Evolutionary conservation across 2,797 vertebrate genomes (phyloP).

Genomic region (Intellagama lesueurii): DNA sequence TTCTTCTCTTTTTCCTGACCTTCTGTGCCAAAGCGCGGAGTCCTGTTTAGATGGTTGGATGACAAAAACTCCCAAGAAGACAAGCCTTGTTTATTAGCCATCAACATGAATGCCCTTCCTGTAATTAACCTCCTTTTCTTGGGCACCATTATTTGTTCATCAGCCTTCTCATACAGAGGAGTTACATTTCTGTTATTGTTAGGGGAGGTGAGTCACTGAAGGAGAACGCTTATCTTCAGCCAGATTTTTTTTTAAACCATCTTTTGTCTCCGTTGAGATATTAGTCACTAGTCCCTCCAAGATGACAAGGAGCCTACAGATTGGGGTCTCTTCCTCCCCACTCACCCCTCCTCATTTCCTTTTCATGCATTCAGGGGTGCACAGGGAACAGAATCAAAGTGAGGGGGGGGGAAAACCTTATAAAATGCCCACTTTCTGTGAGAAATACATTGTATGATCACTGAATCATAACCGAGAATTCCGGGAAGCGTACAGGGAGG

Average conservation of each 20-base stretch:
- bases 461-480: conserved; percentile 79
- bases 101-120: conserved; percentile 81
- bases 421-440: conserved; percentile 59
- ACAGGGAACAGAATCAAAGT: conserved; percentile 62
- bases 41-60: conserved; percentile 65
- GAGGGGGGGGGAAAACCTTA: neutral
- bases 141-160: conserved; percentile 76
- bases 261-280: conserved; percentile 76
- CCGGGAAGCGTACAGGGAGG: conserved; percentile 65
- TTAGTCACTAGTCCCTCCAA: conserved; percentile 62
- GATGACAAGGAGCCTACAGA: conserved; percentile 60
- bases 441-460: conserved; percentile 78
- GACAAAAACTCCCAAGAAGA: conserved; percentile 67
- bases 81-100: conserved; percentile 77
- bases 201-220: conserved; percentile 76
- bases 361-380: conserved; percentile 67
- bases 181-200: conserved; percentile 75
- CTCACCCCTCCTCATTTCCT: conserved; percentile 54
- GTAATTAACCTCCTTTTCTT: conserved; percentile 81
- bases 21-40: conserved; percentile 57
- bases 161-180: conserved; percentile 73
- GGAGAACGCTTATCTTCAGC: conserved; percentile 77
- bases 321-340: conserved; percentile 52
- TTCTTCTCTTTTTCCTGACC: conserved; percentile 55
- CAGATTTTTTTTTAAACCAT: conserved; percentile 65